phyloP scores from a whole-genome alignment of 2,888 invertebrate species.

The Polydesmus complanatus region DNA sequence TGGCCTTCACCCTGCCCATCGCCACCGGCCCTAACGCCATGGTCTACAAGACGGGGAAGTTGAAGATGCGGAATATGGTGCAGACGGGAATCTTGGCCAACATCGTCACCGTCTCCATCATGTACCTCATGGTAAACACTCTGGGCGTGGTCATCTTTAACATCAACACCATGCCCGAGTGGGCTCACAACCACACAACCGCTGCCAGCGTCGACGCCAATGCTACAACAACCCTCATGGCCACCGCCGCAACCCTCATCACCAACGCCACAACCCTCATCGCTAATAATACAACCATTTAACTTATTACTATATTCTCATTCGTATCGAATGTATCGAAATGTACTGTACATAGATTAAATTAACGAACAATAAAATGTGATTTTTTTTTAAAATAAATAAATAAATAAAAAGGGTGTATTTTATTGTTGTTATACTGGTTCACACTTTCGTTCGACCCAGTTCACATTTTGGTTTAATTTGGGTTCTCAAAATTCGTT shows the following conservation, averaged over 20 bases:
- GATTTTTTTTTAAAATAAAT: no score
- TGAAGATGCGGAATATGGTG: neutral
- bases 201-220: neutral
- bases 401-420: no score
- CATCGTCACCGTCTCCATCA: neutral
- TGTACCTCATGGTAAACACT: slow-evolving; percentile 2
- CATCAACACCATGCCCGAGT: neutral
- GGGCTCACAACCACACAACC: neutral
- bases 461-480: no score
- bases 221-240: neutral
- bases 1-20: slow-evolving; percentile 79
- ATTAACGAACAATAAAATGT: no score
- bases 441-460: no score
- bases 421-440: no score
- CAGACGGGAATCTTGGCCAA: slow-evolving; percentile 1
- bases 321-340: no score
- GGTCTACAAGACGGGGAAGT: slow-evolving; percentile 57
- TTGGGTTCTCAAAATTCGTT: no score
- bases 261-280: no score
- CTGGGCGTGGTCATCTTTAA: slow-evolving; percentile 3
- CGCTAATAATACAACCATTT: no score
- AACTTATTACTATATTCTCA: no score
- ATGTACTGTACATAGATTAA: no score
- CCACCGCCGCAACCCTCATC: neutral
- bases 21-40: slow-evolving; percentile 93